Evolutionary conservation across 2,113 vertebrate species (phyloP).

Genomic region (Oxygymnocypris stewartii): DNA sequence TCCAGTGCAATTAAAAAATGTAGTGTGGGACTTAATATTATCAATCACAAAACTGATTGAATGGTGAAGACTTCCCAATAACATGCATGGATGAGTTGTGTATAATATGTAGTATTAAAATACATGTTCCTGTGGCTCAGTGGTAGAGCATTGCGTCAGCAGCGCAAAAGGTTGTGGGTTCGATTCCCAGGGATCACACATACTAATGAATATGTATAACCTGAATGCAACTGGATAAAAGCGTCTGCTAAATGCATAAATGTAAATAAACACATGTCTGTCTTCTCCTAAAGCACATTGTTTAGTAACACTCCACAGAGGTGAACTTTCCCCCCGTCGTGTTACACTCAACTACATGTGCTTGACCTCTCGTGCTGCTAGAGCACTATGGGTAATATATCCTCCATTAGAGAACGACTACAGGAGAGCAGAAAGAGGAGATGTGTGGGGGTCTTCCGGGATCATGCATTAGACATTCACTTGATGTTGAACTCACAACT

Average conservation of each 20-base stretch:
- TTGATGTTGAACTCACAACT: background rate
- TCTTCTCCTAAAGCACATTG: background rate
- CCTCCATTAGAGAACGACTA: constrained; percentile 36
- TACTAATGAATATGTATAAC: too few species aligned
- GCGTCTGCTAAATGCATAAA: too few species aligned
- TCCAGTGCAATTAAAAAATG: too few species aligned
- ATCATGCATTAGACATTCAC: background rate
- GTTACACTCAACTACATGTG: background rate
- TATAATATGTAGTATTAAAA: too few species aligned
- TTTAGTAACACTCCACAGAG: background rate
- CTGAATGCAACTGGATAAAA: too few species aligned
- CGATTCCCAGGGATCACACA: too few species aligned
- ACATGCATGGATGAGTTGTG: too few species aligned
- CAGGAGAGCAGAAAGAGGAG: constrained; percentile 26
- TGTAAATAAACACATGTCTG: too few species aligned
- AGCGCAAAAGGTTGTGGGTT: too few species aligned
- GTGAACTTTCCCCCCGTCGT: background rate
- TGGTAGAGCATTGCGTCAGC: too few species aligned
- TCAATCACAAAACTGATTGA: background rate
- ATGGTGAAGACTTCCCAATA: too few species aligned
- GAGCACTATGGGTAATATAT: constrained; percentile 19
- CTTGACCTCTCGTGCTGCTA: background rate
- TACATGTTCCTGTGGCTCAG: too few species aligned
- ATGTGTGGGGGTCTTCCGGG: background rate
- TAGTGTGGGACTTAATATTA: background rate